These are phyloP conservation scores for Pampusana beccarii DNA, from an alignment of 2,113 vertebrate genomes.

Conservation along the genomic window DNA sequence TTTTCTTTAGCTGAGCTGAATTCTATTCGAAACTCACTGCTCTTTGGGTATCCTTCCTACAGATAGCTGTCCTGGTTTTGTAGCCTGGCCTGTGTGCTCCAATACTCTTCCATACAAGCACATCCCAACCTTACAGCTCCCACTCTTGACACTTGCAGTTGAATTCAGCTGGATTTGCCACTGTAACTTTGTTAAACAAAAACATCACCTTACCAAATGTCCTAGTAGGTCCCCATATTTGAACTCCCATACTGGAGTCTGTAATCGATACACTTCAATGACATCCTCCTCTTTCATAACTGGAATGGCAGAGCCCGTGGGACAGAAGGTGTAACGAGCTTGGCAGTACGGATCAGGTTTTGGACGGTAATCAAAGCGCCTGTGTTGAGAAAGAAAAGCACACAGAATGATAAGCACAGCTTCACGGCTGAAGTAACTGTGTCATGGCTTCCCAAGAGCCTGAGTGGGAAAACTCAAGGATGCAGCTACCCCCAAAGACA, in stretches of 20 bases:
- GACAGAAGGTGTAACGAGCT: conserved; percentile 94
- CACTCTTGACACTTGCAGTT: background rate
- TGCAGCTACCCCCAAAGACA: background rate
- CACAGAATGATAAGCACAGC: background rate
- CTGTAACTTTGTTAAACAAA: background rate
- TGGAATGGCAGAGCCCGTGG: conserved; percentile 85
- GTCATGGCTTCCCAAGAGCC: background rate
- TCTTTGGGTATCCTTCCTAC: background rate
- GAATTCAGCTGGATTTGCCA: background rate
- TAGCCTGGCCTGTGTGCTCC: background rate
- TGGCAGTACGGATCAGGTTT: conserved; percentile 88
- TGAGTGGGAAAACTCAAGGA: background rate
- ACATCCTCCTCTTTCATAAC: conserved; percentile 82
- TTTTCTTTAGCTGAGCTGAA: background rate
- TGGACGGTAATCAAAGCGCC: conserved; percentile 89
- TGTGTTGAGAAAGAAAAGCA: conserved; percentile 66
- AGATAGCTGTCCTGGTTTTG: too few relatives aligned
- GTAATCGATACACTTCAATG: conserved; percentile 90
- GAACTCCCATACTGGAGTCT: conserved; percentile 97
- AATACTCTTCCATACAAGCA: background rate
- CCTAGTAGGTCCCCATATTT: conserved; percentile 91
- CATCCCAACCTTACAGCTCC: background rate
- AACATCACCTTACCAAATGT: conserved; percentile 82
- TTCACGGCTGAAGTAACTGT: rapidly evolving
- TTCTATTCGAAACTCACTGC: background rate